phyloP scores from a whole-genome alignment of 2,888 invertebrate species.

The Leptodirus hochenwartii region DNA sequence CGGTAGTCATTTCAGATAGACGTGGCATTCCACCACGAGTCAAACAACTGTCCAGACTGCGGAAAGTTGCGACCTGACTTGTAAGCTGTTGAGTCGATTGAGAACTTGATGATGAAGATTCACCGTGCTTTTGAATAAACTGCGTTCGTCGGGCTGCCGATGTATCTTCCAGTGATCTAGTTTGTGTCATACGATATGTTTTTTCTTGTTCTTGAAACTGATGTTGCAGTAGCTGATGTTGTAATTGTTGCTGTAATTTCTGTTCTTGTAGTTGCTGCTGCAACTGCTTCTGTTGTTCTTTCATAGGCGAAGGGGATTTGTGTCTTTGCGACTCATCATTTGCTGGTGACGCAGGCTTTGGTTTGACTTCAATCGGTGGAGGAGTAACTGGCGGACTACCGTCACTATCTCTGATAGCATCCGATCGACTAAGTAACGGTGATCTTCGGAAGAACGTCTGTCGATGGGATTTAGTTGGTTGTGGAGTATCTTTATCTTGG shows the following conservation, averaged over 20 bases:
- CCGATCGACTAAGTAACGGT: slow-evolving; percentile 33
- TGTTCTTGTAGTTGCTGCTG: no score
- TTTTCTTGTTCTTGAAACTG: slow-evolving; percentile 1
- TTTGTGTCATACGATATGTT: slow-evolving; percentile 28
- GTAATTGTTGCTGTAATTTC: no score
- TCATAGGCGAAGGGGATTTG: slow-evolving; percentile 7
- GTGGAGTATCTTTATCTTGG: slow-evolving; percentile 29
- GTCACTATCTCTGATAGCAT: slow-evolving; percentile 35
- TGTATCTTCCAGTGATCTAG: slow-evolving; percentile 34
- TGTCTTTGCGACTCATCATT: slow-evolving; percentile 8
- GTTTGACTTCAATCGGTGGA: slow-evolving; percentile 18
- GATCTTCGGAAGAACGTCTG: slow-evolving; percentile 28
- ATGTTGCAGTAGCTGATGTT: no score
- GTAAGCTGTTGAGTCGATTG: slow-evolving; percentile 20
- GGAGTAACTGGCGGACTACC: slow-evolving; percentile 33
- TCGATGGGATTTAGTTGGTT: slow-evolving; percentile 17
- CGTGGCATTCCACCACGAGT: slow-evolving; percentile 25
- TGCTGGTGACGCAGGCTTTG: slow-evolving; percentile 13
- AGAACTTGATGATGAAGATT: slow-evolving; percentile 33
- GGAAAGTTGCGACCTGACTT: slow-evolving; percentile 34
- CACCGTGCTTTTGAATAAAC: slow-evolving; percentile 34
- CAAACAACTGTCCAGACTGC: slow-evolving; percentile 41
- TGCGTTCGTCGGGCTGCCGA: slow-evolving; percentile 33
- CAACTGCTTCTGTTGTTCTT: background rate
- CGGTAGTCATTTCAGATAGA: slow-evolving; percentile 31